Conservation (phyloP, 2,888 invertebrate species). For the Leptinotarsa rubiginosa region DNA sequence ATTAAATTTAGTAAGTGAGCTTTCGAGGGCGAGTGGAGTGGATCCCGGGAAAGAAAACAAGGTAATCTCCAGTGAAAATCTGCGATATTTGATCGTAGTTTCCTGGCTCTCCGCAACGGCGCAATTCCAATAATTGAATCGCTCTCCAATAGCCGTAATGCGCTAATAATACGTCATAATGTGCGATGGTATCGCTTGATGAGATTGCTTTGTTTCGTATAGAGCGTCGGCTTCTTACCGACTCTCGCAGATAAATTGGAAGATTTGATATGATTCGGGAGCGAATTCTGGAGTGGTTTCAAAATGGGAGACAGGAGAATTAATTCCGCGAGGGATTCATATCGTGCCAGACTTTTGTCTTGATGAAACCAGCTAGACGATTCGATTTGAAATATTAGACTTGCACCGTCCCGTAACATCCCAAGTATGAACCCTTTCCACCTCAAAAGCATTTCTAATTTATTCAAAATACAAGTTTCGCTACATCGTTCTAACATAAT, state of each 20-base stretch:
- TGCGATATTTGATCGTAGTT: constrained; percentile 63
- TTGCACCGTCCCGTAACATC: too few species aligned
- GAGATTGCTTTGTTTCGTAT: constrained; percentile 67
- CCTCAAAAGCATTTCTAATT: too few species aligned
- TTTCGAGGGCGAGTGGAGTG: constrained; percentile 40
- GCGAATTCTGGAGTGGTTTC: too few species aligned
- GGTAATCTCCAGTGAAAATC: constrained; percentile 54
- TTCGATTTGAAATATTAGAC: neutral
- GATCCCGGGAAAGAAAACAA: constrained; percentile 50
- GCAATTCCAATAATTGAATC: constrained; percentile 69
- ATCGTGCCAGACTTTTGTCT: neutral
- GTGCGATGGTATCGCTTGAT: constrained; percentile 67
- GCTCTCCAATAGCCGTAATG: constrained; percentile 68
- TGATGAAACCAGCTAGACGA: neutral
- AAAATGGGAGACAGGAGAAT: neutral
- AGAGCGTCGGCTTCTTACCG: constrained; percentile 32
- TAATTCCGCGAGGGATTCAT: neutral
- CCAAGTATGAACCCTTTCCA: too few species aligned
- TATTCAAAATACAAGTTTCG: too few species aligned
- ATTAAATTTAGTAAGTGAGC: constrained; percentile 49
- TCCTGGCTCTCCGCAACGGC: constrained; percentile 64
- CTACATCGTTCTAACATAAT: too few species aligned
- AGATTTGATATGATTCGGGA: neutral
- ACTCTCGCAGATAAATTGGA: neutral
- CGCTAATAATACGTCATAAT: constrained; percentile 69